These are phyloP conservation scores for Scotopteryx bipunctaria DNA, from an alignment of 2,888 invertebrate genomes.

Conservation along the genomic window DNA sequence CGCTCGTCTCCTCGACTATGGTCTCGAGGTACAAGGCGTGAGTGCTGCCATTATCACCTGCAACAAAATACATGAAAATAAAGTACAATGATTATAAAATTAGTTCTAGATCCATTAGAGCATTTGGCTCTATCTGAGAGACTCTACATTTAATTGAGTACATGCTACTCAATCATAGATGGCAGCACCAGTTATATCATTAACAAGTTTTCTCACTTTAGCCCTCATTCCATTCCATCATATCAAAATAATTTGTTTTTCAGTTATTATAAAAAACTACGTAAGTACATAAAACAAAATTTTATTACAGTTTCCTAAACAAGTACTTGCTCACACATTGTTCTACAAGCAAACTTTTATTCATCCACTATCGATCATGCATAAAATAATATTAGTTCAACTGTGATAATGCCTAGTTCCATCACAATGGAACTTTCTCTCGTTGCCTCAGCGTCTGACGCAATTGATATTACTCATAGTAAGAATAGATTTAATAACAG, in stretches of 20 bases:
- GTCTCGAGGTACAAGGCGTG: constrained; percentile 91
- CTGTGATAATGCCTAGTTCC: constrained; percentile 26
- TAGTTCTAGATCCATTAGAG: neutral
- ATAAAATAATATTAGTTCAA: constrained; percentile 41
- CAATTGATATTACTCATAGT: constrained; percentile 39
- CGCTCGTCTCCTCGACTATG: constrained; percentile 94
- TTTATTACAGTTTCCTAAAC: too few relatives aligned
- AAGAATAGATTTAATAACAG: neutral
- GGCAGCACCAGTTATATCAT: constrained; percentile 39
- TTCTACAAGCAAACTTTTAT: constrained; percentile 14
- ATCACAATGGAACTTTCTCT: constrained; percentile 56
- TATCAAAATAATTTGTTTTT: too few relatives aligned
- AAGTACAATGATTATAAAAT: neutral
- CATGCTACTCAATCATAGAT: constrained; percentile 45
- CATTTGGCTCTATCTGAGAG: neutral
- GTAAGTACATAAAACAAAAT: too few relatives aligned
- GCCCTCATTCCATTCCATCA: too few relatives aligned
- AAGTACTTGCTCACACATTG: too few relatives aligned
- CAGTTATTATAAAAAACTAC: too few relatives aligned
- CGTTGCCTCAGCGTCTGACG: constrained; percentile 42
- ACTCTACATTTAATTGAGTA: neutral
- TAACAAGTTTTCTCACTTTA: neutral
- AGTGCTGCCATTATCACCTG: constrained; percentile 77
- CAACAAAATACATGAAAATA: constrained; percentile 24
- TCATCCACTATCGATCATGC: constrained; percentile 32